Percentiles rank a stretch among this genome's conserved stretches.
Conservation (phyloP, 2,888 invertebrate genomes). For the Stictocephala bisonia region DNA sequence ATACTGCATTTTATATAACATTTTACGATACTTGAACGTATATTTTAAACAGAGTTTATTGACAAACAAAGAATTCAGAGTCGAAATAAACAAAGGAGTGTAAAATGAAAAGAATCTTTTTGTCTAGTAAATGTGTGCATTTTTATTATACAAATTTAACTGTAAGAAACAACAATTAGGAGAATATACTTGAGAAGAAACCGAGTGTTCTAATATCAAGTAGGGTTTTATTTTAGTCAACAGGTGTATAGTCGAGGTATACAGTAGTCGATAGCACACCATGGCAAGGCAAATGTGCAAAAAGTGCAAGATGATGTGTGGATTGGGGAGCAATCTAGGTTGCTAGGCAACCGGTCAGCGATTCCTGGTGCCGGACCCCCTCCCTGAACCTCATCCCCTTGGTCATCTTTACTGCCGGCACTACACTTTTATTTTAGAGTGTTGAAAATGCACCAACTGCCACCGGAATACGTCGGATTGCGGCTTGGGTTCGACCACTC, state of each 20-base stretch:
- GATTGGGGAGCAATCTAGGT: constrained; percentile 42
- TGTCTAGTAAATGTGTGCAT: too few relatives aligned
- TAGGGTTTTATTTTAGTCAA: background rate
- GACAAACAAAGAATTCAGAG: too few relatives aligned
- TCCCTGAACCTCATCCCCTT: background rate
- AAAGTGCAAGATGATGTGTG: constrained; percentile 44
- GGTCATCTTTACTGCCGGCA: constrained; percentile 25
- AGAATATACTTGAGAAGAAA: too few relatives aligned
- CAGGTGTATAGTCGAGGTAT: constrained; percentile 16
- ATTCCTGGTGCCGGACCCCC: constrained; percentile 16
- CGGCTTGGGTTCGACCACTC: background rate
- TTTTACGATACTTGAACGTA: too few relatives aligned
- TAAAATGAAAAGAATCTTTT: too few relatives aligned
- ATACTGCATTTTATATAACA: too few relatives aligned
- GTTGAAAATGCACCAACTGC: constrained; percentile 18
- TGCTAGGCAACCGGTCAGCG: constrained; percentile 41
- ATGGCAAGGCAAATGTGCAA: constrained; percentile 34
- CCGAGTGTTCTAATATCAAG: too few relatives aligned
- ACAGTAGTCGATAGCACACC: constrained; percentile 23
- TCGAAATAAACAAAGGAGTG: too few relatives aligned
- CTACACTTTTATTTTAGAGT: constrained; percentile 31
- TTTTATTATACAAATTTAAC: too few relatives aligned
- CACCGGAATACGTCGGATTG: constrained; percentile 5
- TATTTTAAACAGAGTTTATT: too few relatives aligned
- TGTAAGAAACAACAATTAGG: too few relatives aligned